These are phyloP conservation scores for Drosophila ficusphila DNA, from an alignment of 1,140 invertebrate genomes.

Conservation along the genomic window DNA sequence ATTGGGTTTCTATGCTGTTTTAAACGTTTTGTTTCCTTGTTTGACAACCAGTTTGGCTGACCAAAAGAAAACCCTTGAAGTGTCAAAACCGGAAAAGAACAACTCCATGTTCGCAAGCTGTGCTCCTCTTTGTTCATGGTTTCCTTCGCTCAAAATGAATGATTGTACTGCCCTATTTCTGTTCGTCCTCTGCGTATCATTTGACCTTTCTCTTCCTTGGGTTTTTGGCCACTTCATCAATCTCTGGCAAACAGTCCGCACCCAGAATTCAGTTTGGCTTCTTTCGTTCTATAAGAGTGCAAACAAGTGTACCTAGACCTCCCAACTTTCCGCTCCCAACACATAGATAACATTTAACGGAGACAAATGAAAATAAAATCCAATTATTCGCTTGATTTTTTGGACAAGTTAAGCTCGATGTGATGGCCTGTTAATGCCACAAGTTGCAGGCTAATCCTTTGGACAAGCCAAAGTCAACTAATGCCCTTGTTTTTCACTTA, in stretches of 20 bases:
- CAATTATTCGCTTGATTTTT: constrained; percentile 39
- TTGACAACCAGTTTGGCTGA: not conserved
- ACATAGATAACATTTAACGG: too few species aligned
- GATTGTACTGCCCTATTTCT: constrained; percentile 19
- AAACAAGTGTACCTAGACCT: constrained; percentile 1
- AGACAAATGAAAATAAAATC: constrained; percentile 32
- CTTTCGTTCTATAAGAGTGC: not conserved
- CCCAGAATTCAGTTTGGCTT: constrained; percentile 7
- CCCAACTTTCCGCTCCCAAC: not conserved
- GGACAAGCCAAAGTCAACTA: constrained; percentile 35
- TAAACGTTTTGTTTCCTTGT: not conserved
- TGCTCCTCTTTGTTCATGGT: not conserved
- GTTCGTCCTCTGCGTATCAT: not conserved
- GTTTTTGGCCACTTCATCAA: constrained; percentile 33
- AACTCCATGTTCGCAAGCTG: not conserved
- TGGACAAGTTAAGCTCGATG: constrained; percentile 44
- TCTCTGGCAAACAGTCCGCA: constrained; percentile 23
- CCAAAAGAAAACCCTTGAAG: not conserved
- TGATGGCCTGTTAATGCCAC: constrained; percentile 57
- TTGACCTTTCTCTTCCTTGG: constrained; percentile 13
- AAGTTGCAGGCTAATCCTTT: constrained; percentile 68
- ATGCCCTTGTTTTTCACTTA: constrained; percentile 70
- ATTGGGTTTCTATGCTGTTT: too few species aligned
- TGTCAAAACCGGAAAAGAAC: not conserved
- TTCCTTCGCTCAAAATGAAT: constrained; percentile 8